Evolutionary conservation across 2,797 vertebrate species (phyloP).

Genomic region (Benthosema pterotum): DNA sequence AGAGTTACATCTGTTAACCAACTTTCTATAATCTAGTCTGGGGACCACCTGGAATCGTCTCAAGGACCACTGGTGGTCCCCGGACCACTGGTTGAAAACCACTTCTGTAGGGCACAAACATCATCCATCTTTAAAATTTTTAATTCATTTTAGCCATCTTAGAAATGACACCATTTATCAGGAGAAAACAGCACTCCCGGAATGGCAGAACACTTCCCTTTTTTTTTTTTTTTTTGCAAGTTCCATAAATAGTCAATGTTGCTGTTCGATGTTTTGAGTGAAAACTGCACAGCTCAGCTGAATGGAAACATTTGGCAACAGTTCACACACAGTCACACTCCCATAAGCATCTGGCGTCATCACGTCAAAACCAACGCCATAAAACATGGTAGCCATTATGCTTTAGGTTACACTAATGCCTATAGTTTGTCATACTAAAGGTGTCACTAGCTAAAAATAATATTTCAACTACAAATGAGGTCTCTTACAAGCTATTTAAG

Average conservation of each 20-base stretch:
- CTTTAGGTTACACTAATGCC: not conserved
- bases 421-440: too few species aligned
- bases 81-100: too few species aligned
- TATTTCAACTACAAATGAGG: too few species aligned
- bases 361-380: not conserved
- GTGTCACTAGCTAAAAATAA: too few species aligned
- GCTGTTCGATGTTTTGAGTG: not conserved
- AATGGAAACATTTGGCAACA: constrained; percentile 18
- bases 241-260: not conserved
- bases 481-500: too few species aligned
- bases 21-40: too few species aligned
- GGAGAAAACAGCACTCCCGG: not conserved
- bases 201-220: constrained; percentile 3
- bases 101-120: too few species aligned
- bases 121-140: too few species aligned
- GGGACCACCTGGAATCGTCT: too few species aligned
- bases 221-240: constrained; percentile 3
- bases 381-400: not conserved
- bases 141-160: not conserved
- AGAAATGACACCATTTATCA: constrained; percentile 6
- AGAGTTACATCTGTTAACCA: too few species aligned
- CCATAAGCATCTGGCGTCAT: constrained; percentile 5
- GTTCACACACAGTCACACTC: too few species aligned
- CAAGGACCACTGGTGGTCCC: too few species aligned
- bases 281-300: not conserved